Conservation (phyloP, 2,888 invertebrate species). For the Branchellion lobata region DNA sequence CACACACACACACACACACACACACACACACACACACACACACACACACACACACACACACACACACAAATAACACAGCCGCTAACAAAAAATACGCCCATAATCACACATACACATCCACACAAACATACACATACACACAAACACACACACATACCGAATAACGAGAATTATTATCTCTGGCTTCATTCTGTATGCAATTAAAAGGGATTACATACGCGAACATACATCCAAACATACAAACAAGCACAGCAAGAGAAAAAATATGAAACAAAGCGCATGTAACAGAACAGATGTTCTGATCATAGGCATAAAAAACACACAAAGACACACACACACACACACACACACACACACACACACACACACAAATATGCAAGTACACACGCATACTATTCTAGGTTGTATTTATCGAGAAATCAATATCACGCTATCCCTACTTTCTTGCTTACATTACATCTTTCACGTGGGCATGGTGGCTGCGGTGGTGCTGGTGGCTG, state of each 20-base stretch:
- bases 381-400: not conserved
- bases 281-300: too few species aligned
- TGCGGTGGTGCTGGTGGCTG: not conserved
- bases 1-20: slow-evolving; percentile 22
- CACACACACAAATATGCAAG: not conserved
- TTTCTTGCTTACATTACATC: not conserved
- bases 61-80: not conserved
- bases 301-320: not conserved
- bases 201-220: not conserved
- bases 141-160: slow-evolving; percentile 1
- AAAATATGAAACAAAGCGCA: too few species aligned
- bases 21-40: slow-evolving; percentile 28
- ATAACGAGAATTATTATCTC: not conserved
- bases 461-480: too few species aligned
- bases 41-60: slow-evolving; percentile 20
- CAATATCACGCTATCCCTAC: not conserved
- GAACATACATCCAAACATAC: not conserved
- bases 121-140: too few species aligned
- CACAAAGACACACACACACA: not conserved
- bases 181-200: slow-evolving; percentile 5
- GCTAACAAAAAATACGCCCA: too few species aligned
- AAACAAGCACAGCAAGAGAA: too few species aligned
- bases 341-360: not conserved
- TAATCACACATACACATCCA: too few species aligned
- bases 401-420: slow-evolving; percentile 2